Evolutionary conservation across 2,797 vertebrate species (phyloP), one percentile per base, ranked within the genome.

Genomic region (Artibeus jamaicensis): DNA sequence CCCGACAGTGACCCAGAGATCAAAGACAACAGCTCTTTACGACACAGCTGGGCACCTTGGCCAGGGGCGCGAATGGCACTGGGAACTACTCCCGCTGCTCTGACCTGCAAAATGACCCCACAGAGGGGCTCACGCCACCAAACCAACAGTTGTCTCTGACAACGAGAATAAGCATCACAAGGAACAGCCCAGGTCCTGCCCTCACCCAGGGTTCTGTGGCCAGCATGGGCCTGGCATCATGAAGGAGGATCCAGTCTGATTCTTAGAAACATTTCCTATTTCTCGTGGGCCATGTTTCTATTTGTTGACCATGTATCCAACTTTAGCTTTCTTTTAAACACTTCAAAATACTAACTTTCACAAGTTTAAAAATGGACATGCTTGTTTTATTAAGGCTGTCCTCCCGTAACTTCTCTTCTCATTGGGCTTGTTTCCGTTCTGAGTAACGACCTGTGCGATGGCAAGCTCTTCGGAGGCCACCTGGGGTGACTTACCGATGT

Each of bases 401-500:
- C 34, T 44, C n/a, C 26, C 42, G 18, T 62, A 9, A 59, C 22
- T 88, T 79, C 29, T 62, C 68, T 16, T 14, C 37, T 24, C 18
- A 67, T 26, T 46, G 78, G 70, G 34, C n/a, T 55, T 10, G 2
- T 39, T 46, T 68, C 46, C 50, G 9, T 65, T 86, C 65, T 86
- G 71, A 26, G 37, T 39, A 55, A 48, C 2, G 12, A 44, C 32
- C 46, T 32, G 24, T 2, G 21, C 2, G 9, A 3, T 0, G n/a
- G 53, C 37, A 62, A 81, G 44, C 67, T 65, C 24, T 42, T 16
- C 24, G 26, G 34, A 55, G 46, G 44, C 57, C 57, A 26, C n/a
- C 70, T 83, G 44, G 42, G 9, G 34, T 5, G 32, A 93, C 98
- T 98, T 98, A 99, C 99, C 99, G 93, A 99, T 99, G 98, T 99